Conservation (phyloP, 1,140 invertebrate genomes). For the Dinoponera quadriceps region DNA sequence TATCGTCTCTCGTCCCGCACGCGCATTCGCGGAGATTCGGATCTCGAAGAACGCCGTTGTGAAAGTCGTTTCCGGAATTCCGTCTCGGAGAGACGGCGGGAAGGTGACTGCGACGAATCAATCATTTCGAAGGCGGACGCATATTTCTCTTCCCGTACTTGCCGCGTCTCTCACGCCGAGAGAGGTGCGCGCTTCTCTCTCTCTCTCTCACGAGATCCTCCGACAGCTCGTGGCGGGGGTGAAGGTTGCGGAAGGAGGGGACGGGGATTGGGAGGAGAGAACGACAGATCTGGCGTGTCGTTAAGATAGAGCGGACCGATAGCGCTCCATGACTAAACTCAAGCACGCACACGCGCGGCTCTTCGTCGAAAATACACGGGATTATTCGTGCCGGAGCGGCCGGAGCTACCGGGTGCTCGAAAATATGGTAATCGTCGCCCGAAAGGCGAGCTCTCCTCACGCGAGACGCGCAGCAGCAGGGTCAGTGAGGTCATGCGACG, state of each 20-base stretch:
- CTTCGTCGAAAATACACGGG: constrained; percentile 73
- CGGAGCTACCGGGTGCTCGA: constrained; percentile 72
- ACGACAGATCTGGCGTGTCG: constrained; percentile 76
- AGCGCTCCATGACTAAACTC: constrained; percentile 69
- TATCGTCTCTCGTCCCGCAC: neutral
- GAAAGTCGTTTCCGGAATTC: constrained; percentile 55
- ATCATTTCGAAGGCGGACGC: constrained; percentile 69
- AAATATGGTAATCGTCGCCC: constrained; percentile 74
- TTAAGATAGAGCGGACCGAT: constrained; percentile 78
- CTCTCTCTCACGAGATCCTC: constrained; percentile 54
- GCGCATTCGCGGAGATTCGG: constrained; percentile 35
- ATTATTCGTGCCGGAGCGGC: constrained; percentile 70
- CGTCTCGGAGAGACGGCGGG: constrained; percentile 13
- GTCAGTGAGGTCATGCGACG: constrained; percentile 47
- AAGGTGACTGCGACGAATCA: constrained; percentile 57
- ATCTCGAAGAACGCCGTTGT: neutral
- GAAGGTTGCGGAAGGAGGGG: constrained; percentile 10
- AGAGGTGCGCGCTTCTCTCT: neutral
- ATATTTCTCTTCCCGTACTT: constrained; percentile 60
- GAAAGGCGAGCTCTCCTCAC: constrained; percentile 52
- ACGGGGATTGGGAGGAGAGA: constrained; percentile 52
- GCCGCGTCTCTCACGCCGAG: constrained; percentile 7
- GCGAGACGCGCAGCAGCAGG: constrained; percentile 7
- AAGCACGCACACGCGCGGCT: constrained; percentile 57
- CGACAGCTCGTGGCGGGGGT: constrained; percentile 59